Conservation (phyloP, 2,113 vertebrate genomes). For the Tichodroma muraria region DNA sequence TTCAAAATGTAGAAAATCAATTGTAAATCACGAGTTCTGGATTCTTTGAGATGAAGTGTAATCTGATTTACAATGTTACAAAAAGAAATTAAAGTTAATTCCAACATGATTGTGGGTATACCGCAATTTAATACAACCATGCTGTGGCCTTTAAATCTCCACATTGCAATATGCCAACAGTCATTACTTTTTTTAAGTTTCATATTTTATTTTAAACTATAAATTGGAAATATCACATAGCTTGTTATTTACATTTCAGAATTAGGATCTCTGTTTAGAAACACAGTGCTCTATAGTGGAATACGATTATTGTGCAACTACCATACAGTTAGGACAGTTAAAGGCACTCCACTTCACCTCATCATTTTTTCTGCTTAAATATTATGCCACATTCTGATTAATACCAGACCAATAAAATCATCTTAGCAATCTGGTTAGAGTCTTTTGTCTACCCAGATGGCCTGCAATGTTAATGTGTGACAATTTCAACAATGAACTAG, state of each 20-base stretch:
- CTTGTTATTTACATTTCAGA: constrained; percentile 62
- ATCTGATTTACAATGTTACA: constrained; percentile 52
- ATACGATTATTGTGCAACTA: constrained; percentile 34
- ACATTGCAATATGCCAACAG: constrained; percentile 19
- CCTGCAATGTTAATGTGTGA: constrained; percentile 84
- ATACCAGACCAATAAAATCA: constrained; percentile 83
- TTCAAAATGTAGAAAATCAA: constrained; percentile 3
- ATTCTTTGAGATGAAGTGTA: constrained; percentile 22
- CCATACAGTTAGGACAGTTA: constrained; percentile 40
- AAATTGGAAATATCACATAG: constrained; percentile 58
- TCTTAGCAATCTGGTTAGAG: constrained; percentile 79
- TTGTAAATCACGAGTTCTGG: constrained; percentile 17
- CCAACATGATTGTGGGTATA: constrained; percentile 33
- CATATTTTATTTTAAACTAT: constrained; percentile 59
- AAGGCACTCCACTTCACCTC: constrained; percentile 73
- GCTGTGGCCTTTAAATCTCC: constrained; percentile 65
- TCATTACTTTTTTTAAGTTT: constrained; percentile 41
- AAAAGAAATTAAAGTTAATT: constrained; percentile 44
- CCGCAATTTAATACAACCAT: constrained; percentile 45
- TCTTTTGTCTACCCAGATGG: constrained; percentile 86
- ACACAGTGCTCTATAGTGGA: not conserved
- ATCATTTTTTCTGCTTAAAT: constrained; percentile 78
- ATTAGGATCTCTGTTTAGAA: constrained; percentile 21
- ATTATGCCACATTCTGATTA: constrained; percentile 82
- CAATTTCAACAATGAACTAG: constrained; percentile 86